These are phyloP conservation scores for Melanotaenia duboulayi DNA, from an alignment of 2,113 vertebrate species.

Conservation along the genomic window DNA sequence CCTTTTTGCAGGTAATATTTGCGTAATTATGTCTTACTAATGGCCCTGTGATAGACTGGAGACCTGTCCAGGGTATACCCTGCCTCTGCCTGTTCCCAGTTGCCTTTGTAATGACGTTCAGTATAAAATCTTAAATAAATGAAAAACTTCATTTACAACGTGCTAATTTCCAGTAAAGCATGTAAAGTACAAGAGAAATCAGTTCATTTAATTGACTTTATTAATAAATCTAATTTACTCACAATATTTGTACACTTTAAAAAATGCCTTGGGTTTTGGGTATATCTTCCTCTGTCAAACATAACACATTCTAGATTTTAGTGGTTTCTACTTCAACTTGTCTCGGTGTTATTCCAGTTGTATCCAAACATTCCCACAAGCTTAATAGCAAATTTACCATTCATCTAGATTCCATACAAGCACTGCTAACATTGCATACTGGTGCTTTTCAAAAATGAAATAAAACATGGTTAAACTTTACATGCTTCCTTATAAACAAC, in stretches of 20 bases:
- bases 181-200: not conserved
- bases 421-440: conserved; percentile 5
- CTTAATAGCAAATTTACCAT: conserved; percentile 10
- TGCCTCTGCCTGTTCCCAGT: no score
- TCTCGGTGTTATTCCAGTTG: conserved; percentile 13
- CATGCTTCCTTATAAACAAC: conserved; percentile 3
- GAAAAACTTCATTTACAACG: no score
- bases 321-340: conserved; percentile 1
- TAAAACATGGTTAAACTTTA: conserved; percentile 1
- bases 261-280: conserved; percentile 37
- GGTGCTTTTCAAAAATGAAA: not conserved
- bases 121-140: no score
- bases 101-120: no score
- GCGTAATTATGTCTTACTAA: no score
- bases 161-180: not conserved
- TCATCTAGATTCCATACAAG: conserved; percentile 2
- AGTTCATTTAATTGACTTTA: conserved; percentile 2
- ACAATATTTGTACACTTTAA: conserved; percentile 2
- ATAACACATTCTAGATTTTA: conserved; percentile 5
- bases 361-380: not conserved
- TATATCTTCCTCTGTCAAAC: conserved; percentile 2
- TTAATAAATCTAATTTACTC: conserved; percentile 32
- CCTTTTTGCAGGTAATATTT: no score
- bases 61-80: no score
- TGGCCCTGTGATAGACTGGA: no score